These are phyloP conservation scores for Pelmatolapia mariae DNA, from an alignment of 2,113 vertebrate species.

Conservation along the genomic window DNA sequence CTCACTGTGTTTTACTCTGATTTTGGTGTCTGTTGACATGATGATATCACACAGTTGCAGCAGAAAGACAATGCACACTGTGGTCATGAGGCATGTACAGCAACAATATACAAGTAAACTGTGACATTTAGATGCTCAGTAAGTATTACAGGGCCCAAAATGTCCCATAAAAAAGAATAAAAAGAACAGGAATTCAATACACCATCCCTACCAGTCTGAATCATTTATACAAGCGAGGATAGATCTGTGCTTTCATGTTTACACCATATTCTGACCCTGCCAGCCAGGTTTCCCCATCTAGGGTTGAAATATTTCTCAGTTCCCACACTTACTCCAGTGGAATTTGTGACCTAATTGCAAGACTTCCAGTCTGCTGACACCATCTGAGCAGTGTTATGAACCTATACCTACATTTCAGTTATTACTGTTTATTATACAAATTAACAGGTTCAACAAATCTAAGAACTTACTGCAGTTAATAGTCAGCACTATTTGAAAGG, in stretches of 20 bases:
- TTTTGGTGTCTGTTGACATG: background rate
- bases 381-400: fast-evolving
- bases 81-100: background rate
- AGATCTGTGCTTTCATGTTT: background rate
- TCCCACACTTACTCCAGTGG: background rate
- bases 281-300: background rate
- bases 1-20: background rate
- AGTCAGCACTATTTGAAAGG: background rate
- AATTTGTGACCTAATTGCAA: background rate
- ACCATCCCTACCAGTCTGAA: background rate
- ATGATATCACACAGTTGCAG: background rate
- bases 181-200: background rate
- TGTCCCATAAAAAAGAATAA: background rate
- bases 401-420: background rate
- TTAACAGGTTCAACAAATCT: background rate
- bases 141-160: background rate
- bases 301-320: background rate
- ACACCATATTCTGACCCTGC: fast-evolving
- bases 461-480: background rate
- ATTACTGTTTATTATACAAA: background rate
- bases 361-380: background rate
- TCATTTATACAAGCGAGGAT: background rate
- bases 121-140: background rate
- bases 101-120: background rate
- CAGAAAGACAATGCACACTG: background rate